Evolutionary conservation across 35 echinoderm and acorn worm species (phyloP).

Genomic region (Patiria miniata): DNA sequence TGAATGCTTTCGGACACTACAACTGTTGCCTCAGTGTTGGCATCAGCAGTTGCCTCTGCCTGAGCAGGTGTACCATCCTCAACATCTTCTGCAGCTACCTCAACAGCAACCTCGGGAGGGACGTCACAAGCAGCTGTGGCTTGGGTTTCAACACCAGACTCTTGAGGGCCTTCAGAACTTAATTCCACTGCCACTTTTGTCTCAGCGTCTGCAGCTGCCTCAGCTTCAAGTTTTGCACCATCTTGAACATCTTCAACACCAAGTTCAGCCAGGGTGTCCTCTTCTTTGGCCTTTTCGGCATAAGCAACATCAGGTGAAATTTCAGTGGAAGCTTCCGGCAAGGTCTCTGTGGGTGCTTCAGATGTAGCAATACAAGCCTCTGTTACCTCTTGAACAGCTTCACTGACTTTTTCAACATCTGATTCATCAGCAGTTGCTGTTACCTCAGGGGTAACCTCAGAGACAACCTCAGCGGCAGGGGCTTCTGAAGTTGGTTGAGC

Average conservation of each 20-base stretch:
- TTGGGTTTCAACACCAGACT: no score
- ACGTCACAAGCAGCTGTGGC: background rate
- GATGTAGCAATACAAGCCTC: no score
- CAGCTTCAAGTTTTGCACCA: background rate
- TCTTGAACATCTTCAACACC: background rate
- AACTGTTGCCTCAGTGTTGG: background rate
- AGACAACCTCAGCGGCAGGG: background rate
- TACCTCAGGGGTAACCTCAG: no score
- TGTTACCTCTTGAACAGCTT: background rate
- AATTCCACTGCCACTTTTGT: no score
- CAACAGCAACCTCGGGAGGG: background rate
- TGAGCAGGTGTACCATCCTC: background rate
- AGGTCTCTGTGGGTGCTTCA: background rate
- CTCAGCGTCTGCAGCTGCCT: background rate
- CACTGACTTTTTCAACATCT: background rate
- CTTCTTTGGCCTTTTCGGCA: no score
- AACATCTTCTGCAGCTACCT: background rate
- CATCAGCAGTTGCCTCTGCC: background rate
- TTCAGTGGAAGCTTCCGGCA: background rate
- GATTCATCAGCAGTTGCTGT: background rate
- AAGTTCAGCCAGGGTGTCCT: no score
- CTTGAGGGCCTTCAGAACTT: no score
- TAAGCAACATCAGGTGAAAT: background rate
- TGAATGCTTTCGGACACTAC: background rate
- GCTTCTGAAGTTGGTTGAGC: background rate